Conservation (phyloP, 2,888 invertebrate genomes). For the Agrilus biguttatus region DNA sequence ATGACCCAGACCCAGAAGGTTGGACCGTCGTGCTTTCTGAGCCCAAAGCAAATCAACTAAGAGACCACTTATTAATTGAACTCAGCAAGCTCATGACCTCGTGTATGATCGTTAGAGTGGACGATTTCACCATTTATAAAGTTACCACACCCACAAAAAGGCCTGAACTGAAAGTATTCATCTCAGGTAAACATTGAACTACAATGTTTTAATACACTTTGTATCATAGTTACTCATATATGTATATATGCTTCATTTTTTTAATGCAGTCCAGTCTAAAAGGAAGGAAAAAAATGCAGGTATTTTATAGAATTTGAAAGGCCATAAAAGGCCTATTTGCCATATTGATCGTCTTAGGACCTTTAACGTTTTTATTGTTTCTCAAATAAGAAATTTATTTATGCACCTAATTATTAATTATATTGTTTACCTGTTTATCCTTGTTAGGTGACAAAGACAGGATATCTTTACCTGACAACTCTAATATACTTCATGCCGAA, state of each 20-base stretch:
- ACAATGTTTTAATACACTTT: background rate
- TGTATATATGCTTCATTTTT: constrained; percentile 9
- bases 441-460: constrained; percentile 55
- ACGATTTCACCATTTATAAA: constrained; percentile 80
- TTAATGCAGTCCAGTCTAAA: constrained; percentile 38
- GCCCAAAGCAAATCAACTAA: constrained; percentile 34
- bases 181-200: constrained; percentile 41
- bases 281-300: constrained; percentile 35
- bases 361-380: too few species aligned
- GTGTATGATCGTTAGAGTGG: constrained; percentile 76
- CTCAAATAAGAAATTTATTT: too few species aligned
- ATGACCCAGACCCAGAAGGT: too few species aligned
- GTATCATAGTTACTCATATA: background rate
- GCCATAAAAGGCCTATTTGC: background rate
- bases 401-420: too few species aligned
- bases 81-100: constrained; percentile 82
- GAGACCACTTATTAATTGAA: constrained; percentile 55
- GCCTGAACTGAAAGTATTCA: constrained; percentile 65
- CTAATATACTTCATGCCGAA: constrained; percentile 88
- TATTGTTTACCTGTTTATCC: constrained; percentile 8
- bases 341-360: too few species aligned
- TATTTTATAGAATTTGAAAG: constrained; percentile 11
- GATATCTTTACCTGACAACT: constrained; percentile 76
- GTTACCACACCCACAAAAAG: constrained; percentile 65
- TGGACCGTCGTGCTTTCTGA: too few species aligned